Evolutionary conservation across 2,113 vertebrate species (phyloP), one percentile per base, ranked within the genome.

Genomic region (Gallinago paraguaiae): DNA sequence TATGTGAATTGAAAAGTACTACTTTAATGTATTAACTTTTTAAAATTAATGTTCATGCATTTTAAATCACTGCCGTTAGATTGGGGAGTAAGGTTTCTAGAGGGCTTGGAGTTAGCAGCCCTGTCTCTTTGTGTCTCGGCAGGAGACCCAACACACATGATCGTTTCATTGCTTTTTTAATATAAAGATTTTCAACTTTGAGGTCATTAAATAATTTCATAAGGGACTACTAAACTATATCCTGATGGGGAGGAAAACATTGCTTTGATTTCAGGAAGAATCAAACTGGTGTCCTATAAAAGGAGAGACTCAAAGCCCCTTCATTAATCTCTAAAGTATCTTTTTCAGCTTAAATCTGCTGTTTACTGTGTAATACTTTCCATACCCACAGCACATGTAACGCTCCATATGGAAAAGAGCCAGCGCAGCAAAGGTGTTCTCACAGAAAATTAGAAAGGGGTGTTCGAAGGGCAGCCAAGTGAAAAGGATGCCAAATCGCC

Each of bases 341-440:
- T 96, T 93, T 86, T 92, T 86, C 60, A 92, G 70, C 56, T 86
- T 59, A 77, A 93, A 88, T 86, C 82, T 86, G 51, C 50, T 93
- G 48, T 93, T 95, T 93, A 65, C 79, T 33, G 2, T 61, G 17
- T 95, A 95, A 92, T 93, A 81, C 43, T 96, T 94, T 93, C 92
- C 90, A 95, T 90, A 93, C 71, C 86, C 85, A 67, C 30, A 75
- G 82, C 41, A 43, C 43, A 77, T 15, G 28, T 70, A 94, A 65
- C 76, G 85, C 71, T 88, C 64, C 82, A 77, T 65, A 59, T 64
- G 78, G 88, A 81, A 79, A 84, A 81, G 90, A 69, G 25, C n/a
- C 80, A 78, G 65, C n/a, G 61, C 33, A 68, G 90, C 50, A 94
- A 93, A 93, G 60, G 81, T 92, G 89, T 82, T 91, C 74, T 71